phyloP scores from a whole-genome alignment of 2,797 vertebrate genomes.

The Anisognathus igniventris region DNA sequence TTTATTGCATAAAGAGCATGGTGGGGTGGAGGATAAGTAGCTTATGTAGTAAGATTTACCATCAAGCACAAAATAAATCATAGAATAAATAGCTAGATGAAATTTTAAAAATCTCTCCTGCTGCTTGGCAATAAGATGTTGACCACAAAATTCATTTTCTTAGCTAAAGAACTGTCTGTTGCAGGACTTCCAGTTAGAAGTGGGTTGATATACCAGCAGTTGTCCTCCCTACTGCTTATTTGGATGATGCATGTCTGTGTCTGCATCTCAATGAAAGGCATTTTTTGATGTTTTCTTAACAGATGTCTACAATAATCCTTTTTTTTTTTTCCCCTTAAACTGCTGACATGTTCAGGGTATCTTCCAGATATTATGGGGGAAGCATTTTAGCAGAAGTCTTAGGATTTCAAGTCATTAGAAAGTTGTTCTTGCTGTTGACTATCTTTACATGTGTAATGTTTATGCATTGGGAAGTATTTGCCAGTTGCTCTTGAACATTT shows the following conservation, averaged over 20 bases:
- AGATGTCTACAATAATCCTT: neutral
- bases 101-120: neutral
- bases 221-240: constrained; percentile 1
- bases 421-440: neutral
- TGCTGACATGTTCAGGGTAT: neutral
- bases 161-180: constrained; percentile 2
- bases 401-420: neutral
- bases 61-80: neutral
- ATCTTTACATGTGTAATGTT: neutral
- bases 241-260: neutral
- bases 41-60: neutral
- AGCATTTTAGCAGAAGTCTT: neutral
- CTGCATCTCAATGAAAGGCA: neutral
- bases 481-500: neutral
- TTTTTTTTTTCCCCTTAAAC: neutral
- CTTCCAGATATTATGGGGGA: neutral
- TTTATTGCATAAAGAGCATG: neutral
- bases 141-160: neutral
- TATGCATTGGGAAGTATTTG: neutral
- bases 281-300: constrained; percentile 29
- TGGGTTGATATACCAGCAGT: neutral
- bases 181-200: neutral
- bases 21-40: neutral
- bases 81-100: neutral
- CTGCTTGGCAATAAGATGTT: neutral